Percentiles rank a stretch among this genome's conserved stretches.
phyloP scores from a whole-genome alignment of 2,113 vertebrate species.

The Protobothrops mucrosquamatus region DNA sequence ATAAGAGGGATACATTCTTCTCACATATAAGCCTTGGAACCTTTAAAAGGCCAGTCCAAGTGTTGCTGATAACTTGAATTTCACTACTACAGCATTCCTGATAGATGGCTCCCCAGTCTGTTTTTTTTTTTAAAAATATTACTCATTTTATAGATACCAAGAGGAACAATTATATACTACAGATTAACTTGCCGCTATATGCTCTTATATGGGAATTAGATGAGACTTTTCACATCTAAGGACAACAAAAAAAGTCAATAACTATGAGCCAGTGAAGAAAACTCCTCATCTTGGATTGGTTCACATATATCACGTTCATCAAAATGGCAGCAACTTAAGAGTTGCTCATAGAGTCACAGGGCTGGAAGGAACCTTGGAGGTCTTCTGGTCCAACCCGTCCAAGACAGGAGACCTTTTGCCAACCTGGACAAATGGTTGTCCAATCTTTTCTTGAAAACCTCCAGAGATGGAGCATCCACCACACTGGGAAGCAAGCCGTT shows the following conservation, averaged over 20 bases:
- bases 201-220: slow-evolving; percentile 1
- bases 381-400: neutral
- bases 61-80: neutral
- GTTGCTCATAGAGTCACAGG: neutral
- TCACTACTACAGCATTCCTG: neutral
- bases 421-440: neutral
- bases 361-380: neutral
- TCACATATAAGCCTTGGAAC: neutral
- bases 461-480: neutral
- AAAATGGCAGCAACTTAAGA: neutral
- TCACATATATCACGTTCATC: neutral
- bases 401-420: too few species aligned
- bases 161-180: neutral
- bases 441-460: neutral
- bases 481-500: neutral
- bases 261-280: neutral
- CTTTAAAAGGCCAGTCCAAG: neutral
- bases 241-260: neutral
- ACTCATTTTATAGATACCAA: neutral
- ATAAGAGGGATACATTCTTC: neutral
- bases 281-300: neutral
- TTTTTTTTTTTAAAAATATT: neutral
- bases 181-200: neutral
- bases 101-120: neutral
- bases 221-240: neutral